These are phyloP conservation scores for Caenorhabditis panamensis DNA, from an alignment of 2,888 invertebrate genomes.

Conservation along the genomic window DNA sequence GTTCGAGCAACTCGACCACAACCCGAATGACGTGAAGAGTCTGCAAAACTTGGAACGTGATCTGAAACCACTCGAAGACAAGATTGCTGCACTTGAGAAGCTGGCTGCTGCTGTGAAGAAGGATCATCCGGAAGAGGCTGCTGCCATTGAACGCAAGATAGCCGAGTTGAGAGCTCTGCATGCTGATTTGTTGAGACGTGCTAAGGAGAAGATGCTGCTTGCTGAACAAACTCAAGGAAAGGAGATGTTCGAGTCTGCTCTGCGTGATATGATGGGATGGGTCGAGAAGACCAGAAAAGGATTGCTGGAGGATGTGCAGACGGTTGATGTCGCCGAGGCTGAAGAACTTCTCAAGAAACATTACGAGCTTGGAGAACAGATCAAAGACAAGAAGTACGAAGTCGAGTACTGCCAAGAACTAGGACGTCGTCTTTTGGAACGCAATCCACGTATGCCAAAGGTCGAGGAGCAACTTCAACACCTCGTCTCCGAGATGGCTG, in stretches of 20 bases:
- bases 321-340: conserved; percentile 88
- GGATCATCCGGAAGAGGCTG: conserved; percentile 92
- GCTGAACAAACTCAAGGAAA: conserved; percentile 94
- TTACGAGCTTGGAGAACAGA: conserved; percentile 89
- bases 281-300: conserved; percentile 71
- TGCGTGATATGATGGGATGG: conserved; percentile 69
- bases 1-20: conserved; percentile 89
- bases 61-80: conserved; percentile 93
- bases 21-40: conserved; percentile 79
- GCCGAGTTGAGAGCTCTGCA: conserved; percentile 91
- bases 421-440: conserved; percentile 84
- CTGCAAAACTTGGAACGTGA: conserved; percentile 89
- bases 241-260: conserved; percentile 88
- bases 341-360: conserved; percentile 92
- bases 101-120: conserved; percentile 89
- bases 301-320: conserved; percentile 66
- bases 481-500: conserved; percentile 64
- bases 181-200: conserved; percentile 89
- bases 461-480: conserved; percentile 68
- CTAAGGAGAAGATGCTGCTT: conserved; percentile 88
- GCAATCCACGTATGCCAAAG: conserved; percentile 83
- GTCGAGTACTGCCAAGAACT: conserved; percentile 89
- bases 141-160: conserved; percentile 90
- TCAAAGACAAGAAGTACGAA: conserved; percentile 77
- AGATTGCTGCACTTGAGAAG: conserved; percentile 88